Evolutionary conservation across 2,797 vertebrate genomes (phyloP), one percentile per base, ranked within the genome.

Genomic region (Cyprinella venusta): DNA sequence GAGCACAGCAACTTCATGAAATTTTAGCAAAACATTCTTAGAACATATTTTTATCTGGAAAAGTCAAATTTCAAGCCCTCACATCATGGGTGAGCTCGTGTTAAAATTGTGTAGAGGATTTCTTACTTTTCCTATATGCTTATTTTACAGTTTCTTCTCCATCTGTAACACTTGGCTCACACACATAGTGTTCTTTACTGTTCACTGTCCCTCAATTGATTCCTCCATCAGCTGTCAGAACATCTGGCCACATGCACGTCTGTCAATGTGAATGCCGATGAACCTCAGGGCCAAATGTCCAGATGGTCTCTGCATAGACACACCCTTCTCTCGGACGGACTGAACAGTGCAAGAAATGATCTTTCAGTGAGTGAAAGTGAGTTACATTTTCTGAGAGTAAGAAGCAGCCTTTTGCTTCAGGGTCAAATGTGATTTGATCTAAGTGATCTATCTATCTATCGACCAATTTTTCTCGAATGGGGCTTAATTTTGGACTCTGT

Each of bases 341-440:
- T 24, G 3, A 67, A 26, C 48, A 80, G 40, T 8, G 1, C 1
- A 8, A 26, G 12, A 68, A 1, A 61, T 40, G 0, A 56, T 50
- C 19, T 78, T 65, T 16, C 4, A 79, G 12, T 7, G 8, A 33
- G 30, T 33, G 30, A 33, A 33, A 33, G 30, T 33, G 30, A 33
- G 30, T 33, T 40, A 15, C 24, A 16, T n/a, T n/a, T 24, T 59
- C 74, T 77, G 10, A 26, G 54, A 75, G 33, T 26, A 5, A 76
- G 15, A 76, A 76, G 13, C 50, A 42, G 36, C 36, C 7, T 18
- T 56, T 80, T 21, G 78, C 52, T 56, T 61, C 52, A 71, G 52
- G 67, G n/a, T 70, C 21, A 45, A 56, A 24, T 2, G 10, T 45
- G 18, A 38, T 45, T 45, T 80, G 16, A 70, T 30, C 9, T 21